phyloP scores from a whole-genome alignment of 1,140 invertebrate genomes.

The Chymomyza costata region DNA sequence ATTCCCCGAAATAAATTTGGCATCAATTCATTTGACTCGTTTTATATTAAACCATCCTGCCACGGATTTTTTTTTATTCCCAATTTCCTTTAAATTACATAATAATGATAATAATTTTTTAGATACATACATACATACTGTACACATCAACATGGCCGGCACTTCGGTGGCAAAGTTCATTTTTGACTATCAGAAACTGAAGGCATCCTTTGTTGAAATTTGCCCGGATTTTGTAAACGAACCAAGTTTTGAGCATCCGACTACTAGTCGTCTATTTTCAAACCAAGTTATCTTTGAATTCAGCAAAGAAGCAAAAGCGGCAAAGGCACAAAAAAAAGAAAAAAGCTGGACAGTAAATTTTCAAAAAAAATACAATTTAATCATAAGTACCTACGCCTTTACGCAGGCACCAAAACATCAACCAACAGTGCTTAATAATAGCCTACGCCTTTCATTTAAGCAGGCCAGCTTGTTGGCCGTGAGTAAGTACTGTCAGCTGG shows the following conservation, averaged over 20 bases:
- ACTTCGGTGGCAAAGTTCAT: constrained; percentile 2
- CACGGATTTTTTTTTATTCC: too few relatives aligned
- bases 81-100: too few relatives aligned
- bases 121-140: too few relatives aligned
- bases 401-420: constrained; percentile 23
- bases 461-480: constrained; percentile 54
- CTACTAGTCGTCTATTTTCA: constrained; percentile 44
- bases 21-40: too few relatives aligned
- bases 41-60: too few relatives aligned
- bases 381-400: constrained; percentile 19
- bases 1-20: too few relatives aligned
- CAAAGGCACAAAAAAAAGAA: constrained; percentile 27
- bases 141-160: constrained; percentile 5
- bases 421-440: constrained; percentile 22
- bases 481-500: constrained; percentile 46
- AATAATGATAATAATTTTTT: too few relatives aligned
- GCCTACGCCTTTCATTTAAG: constrained; percentile 42
- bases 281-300: constrained; percentile 40
- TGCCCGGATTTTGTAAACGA: constrained; percentile 42
- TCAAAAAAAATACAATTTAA: constrained; percentile 13
- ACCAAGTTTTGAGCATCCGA: constrained; percentile 22
- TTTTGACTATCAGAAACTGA: constrained; percentile 41
- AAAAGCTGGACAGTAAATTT: constrained; percentile 25
- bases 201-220: constrained; percentile 31
- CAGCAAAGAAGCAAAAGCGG: constrained; percentile 39